Evolutionary conservation across 2,113 vertebrate genomes (phyloP).

Genomic region (Odocoileus hemionus): DNA sequence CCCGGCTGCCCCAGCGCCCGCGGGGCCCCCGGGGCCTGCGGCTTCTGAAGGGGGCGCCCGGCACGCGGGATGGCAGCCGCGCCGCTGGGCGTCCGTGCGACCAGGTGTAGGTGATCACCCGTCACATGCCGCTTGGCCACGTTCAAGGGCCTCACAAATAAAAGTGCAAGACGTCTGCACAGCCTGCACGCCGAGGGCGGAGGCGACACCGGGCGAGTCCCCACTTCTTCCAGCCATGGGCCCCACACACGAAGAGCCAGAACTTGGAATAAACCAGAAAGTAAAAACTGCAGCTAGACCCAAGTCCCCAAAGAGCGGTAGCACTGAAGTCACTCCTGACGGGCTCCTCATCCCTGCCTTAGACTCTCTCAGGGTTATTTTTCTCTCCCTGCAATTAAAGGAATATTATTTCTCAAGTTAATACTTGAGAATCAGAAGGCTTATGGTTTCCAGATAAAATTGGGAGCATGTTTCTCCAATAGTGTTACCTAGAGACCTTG

Average conservation of each 20-base stretch:
- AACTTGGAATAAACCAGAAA: not conserved
- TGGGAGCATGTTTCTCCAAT: constrained; percentile 60
- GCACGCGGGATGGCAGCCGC: not conserved
- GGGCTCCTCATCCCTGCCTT: not conserved
- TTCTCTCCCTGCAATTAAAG: not conserved
- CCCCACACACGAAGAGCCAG: not conserved
- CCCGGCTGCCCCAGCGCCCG: not conserved
- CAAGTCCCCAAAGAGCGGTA: not conserved
- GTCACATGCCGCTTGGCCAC: accelerated
- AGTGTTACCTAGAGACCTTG: constrained; percentile 36
- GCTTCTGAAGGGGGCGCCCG: not conserved
- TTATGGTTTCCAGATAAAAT: constrained; percentile 10
- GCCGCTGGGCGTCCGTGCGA: accelerated
- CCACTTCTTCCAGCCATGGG: too few relatives aligned
- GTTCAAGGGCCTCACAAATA: not conserved
- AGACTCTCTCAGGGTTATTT: not conserved
- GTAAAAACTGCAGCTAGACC: accelerated
- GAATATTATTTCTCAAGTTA: constrained; percentile 7
- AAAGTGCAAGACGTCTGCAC: accelerated
- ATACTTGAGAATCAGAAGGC: constrained; percentile 46
- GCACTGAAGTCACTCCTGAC: not conserved
- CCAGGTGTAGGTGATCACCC: accelerated
- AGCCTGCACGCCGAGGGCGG: accelerated
- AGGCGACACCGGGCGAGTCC: too few relatives aligned
- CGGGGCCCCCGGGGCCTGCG: not conserved